A percentile compares a stretch with the other conserved stretches of the same genome.
Evolutionary conservation across 2,888 invertebrate genomes (phyloP).

Genomic region (Pardosa pseudoannulata): DNA sequence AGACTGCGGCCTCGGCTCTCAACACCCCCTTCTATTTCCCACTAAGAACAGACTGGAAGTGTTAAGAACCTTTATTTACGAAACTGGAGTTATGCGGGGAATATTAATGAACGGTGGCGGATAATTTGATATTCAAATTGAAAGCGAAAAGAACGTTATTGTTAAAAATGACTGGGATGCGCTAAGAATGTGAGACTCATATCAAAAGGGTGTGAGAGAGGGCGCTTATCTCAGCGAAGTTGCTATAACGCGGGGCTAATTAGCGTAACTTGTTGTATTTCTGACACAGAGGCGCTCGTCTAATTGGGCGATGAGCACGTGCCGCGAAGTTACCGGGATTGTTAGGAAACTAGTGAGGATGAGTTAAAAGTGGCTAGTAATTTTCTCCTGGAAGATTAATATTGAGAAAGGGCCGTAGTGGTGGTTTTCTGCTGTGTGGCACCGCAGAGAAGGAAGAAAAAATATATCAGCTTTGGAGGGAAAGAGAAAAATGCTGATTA

Average conservation of each 20-base stretch:
- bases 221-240: background rate
- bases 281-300: background rate
- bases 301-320: conserved; percentile 13
- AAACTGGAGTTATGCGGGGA: background rate
- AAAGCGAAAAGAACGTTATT: background rate
- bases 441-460: background rate
- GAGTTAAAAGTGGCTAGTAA: background rate
- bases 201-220: background rate
- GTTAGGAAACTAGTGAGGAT: background rate
- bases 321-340: background rate
- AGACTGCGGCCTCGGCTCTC: background rate
- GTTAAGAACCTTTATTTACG: background rate
- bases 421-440: background rate
- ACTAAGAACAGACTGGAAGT: background rate
- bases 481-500: no score
- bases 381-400: background rate
- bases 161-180: conserved; percentile 5
- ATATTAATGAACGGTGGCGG: background rate
- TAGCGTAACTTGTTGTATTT: conserved; percentile 10
- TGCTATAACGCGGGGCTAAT: background rate
- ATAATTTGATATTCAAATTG: conserved; percentile 15
- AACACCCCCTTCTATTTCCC: background rate
- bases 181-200: background rate
- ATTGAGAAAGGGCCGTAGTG: background rate
- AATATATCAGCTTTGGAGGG: no score